Evolutionary conservation across 2,888 invertebrate species (phyloP), one percentile per base, ranked within the genome.

Genomic region (Pachliopta kotzebuea): DNA sequence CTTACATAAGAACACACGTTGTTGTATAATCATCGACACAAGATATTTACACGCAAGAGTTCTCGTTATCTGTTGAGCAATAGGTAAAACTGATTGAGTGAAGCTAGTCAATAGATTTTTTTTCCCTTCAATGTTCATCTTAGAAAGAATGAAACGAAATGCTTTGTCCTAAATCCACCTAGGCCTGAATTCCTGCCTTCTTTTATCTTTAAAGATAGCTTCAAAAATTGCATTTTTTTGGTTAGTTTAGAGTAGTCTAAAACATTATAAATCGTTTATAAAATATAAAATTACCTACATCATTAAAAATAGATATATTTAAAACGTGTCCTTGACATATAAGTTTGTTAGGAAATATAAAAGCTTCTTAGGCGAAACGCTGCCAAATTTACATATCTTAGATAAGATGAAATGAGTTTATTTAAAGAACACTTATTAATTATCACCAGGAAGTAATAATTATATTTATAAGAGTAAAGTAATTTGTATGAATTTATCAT

Each of bases 1-100:
- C 71, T 84, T 84, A 73, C 74, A 74, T 78, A 83, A 83, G 67
- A 70, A 70, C 76, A 70, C 69, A 71, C 68, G 69, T 69, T 73
- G 67, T 83, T 81, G 78, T 76, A 74, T 78, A 80, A 82, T 73
- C 69, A 72, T 69, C 71, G 67, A 69, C 70, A 71, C 67, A 73
- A 61, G 56, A 70, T 73, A 75, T 74, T 71, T 73, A 71, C 70
- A 72, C 71, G 72, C 71, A 70, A 71, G 71, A 21, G 26, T 11
- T 74, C 73, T 72, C 72, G 70, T 67, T 68, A 64, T 66, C 68
- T 69, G 67, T 71, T 76, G 66, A 65, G 71, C 70, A 74, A 76
- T 72, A 70, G 66, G 69, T 71, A 70, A 72, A 71, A 65, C 61
- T 68, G 68, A 56, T 57, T 50, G 21, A 52, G 53, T 66, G 52